phyloP scores from a whole-genome alignment of 2,888 invertebrate genomes.

The Lasioglossum pauxillum region DNA sequence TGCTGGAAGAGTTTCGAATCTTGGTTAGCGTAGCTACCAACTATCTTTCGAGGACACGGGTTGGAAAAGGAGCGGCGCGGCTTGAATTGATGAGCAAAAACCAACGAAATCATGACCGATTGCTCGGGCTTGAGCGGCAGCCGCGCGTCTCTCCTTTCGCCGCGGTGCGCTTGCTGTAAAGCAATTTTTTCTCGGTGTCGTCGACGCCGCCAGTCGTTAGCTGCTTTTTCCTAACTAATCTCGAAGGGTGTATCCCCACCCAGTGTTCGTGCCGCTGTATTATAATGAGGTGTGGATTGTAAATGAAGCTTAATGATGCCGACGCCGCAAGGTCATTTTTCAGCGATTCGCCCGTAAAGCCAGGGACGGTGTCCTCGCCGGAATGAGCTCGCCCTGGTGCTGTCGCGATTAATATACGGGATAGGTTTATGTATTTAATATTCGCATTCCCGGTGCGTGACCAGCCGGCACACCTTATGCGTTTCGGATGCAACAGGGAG shows the following conservation, averaged over 20 bases:
- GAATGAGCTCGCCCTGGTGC: conserved; percentile 39
- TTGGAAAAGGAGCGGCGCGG: conserved; percentile 57
- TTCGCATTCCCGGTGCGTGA: neutral
- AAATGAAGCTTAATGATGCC: conserved; percentile 82
- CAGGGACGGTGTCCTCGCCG: conserved; percentile 34
- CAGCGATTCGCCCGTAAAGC: conserved; percentile 70
- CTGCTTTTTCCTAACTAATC: conserved; percentile 78
- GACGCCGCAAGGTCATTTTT: conserved; percentile 77
- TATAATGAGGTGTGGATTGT: conserved; percentile 82
- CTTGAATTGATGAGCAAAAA: conserved; percentile 81
- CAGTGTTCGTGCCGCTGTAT: conserved; percentile 70
- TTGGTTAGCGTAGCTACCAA: conserved; percentile 54
- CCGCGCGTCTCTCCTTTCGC: conserved; percentile 62
- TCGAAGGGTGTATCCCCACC: conserved; percentile 69
- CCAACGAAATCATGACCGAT: conserved; percentile 77
- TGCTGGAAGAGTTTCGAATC: conserved; percentile 33
- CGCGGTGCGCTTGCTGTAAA: conserved; percentile 62
- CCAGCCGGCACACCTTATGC: neutral
- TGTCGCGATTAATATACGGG: conserved; percentile 51
- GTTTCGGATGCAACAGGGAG: neutral
- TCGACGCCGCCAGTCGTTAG: conserved; percentile 78
- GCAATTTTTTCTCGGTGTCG: conserved; percentile 75
- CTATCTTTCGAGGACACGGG: conserved; percentile 51
- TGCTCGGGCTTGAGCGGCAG: conserved; percentile 63
- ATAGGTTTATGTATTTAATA: conserved; percentile 51